Evolutionary conservation across 30 jellyfish, hydroid and myxozoan species (phyloP).

Genomic region (Cassiopea andromeda): DNA sequence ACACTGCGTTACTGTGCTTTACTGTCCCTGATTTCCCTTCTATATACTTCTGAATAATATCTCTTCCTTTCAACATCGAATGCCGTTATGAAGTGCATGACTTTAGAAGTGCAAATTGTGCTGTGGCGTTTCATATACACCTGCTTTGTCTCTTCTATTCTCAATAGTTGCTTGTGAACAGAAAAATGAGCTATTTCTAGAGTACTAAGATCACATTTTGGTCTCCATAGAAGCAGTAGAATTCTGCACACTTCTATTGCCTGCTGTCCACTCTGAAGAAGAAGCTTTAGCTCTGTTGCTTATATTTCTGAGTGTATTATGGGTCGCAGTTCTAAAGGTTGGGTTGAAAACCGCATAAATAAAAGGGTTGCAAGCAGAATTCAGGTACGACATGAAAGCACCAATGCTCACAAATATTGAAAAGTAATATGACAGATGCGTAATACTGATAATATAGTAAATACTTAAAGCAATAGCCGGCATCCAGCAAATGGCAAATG

Average conservation of each 20-base stretch:
- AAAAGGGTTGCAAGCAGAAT: slow-evolving; percentile 44
- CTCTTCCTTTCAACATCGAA: no score
- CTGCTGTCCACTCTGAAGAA: neutral
- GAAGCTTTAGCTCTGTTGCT: neutral
- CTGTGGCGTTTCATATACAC: no score
- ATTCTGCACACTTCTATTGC: neutral
- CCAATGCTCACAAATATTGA: neutral
- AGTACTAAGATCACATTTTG: neutral
- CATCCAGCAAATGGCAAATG: neutral
- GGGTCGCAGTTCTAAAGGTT: neutral
- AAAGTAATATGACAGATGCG: neutral
- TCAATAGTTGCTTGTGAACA: no score
- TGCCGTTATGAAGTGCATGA: no score
- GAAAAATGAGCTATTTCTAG: no score
- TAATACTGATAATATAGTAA: neutral
- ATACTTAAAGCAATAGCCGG: neutral
- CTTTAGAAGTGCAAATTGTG: no score
- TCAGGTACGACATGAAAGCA: slow-evolving; percentile 2
- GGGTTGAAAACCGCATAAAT: slow-evolving; percentile 35
- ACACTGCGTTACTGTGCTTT: no score
- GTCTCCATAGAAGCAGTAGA: neutral
- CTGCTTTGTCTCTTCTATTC: no score
- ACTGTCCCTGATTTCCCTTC: no score
- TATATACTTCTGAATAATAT: no score
- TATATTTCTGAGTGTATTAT: neutral